Evolutionary conservation across 2,888 invertebrate species (phyloP), one percentile per base, ranked within the genome.

Genomic region (Ischnus inquisitorius): DNA sequence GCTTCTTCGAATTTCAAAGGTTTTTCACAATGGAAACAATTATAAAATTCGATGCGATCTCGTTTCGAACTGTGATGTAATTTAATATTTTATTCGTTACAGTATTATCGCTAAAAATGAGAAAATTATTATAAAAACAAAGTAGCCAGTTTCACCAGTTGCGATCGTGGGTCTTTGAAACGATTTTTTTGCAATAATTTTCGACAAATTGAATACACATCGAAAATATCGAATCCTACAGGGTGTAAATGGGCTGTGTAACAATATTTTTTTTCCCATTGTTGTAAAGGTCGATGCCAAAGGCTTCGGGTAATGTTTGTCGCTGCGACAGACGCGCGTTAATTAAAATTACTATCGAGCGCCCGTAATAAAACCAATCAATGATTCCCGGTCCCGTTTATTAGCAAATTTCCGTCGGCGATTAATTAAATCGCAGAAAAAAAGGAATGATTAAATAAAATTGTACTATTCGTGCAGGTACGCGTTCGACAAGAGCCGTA

Each of bases 401-500:
- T n/a, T 60, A 10, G 60, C 25, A 60, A 14, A 14, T n/a, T 64
- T 46, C 25, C 28, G 46, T 67, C 34, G 14, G 22, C 25, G 16
- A 68, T 48, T 28, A 51, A 41, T 41, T 39, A 43, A 16, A 22
- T 68, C 2, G 28, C 8, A 5, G 10, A 48, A 68, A 34, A 51
- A 25, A 22, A 60, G 28, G 46, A 10, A 64, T 5, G 28, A 16
- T 54, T 19, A 34, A 34, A 34, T 34, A 8, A 34, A 34, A 34
- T 34, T 43, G 22, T 28, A 39, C 67, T 43, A 57, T n/a, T 46
- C 14, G 25, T 54, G 34, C 28, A 77, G 46, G 43, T 62, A 19
- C 64, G 12, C 39, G 28, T 46, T 75, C 41, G 65, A 19, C 64
- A 60, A 77, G 67, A 78, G 71, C 78, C 78, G 62, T 71, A 65